phyloP scores from a whole-genome alignment of 2,888 invertebrate genomes.

The Yponomeuta evonymella region DNA sequence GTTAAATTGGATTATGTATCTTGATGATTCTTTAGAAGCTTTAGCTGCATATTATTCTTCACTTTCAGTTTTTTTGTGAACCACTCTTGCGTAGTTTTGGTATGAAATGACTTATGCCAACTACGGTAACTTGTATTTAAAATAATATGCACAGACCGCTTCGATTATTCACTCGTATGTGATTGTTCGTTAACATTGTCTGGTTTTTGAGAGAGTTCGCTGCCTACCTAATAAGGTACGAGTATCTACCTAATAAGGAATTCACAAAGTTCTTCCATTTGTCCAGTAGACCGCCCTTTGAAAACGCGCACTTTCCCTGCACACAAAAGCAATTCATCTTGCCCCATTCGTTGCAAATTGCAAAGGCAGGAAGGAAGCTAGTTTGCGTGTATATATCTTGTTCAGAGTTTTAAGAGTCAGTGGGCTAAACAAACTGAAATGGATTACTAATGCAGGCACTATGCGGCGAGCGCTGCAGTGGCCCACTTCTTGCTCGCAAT shows the following conservation, averaged over 20 bases:
- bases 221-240: neutral
- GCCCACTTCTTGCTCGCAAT: slow-evolving; percentile 33
- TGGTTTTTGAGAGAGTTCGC: too few species aligned
- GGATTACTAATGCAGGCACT: slow-evolving; percentile 41
- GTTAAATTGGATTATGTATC: slow-evolving; percentile 2
- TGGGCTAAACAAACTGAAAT: slow-evolving; percentile 51
- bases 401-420: slow-evolving; percentile 12
- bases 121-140: too few species aligned
- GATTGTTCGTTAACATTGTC: too few species aligned
- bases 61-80: neutral
- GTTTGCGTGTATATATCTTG: neutral
- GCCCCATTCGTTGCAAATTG: slow-evolving; percentile 5
- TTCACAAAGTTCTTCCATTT: neutral
- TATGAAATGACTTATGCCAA: neutral
- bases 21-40: neutral
- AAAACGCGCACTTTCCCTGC: neutral
- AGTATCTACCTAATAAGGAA: neutral
- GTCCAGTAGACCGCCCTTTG: neutral
- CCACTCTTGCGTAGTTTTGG: neutral
- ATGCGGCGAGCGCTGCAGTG: slow-evolving; percentile 47
- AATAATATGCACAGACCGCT: too few species aligned
- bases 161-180: too few species aligned
- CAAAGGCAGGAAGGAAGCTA: slow-evolving; percentile 5
- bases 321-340: slow-evolving; percentile 1
- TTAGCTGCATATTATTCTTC: neutral